phyloP scores from a whole-genome alignment of 2,797 vertebrate species.

The Sebastiscus albofasciatus region DNA sequence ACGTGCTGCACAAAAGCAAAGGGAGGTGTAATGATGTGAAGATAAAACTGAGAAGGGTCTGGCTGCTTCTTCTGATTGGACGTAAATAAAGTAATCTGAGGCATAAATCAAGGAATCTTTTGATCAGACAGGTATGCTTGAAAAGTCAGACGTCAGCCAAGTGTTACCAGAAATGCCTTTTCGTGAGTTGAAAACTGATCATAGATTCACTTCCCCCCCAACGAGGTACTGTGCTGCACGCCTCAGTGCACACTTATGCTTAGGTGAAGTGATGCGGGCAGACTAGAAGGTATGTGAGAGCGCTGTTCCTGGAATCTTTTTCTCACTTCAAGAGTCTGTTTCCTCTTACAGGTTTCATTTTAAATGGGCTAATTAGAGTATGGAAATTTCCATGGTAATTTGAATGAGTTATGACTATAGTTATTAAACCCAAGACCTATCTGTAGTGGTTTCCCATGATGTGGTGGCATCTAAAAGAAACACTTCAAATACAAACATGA shows the following conservation, averaged over 20 bases:
- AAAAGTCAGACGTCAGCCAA: background rate
- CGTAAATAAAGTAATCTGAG: background rate
- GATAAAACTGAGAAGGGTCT: background rate
- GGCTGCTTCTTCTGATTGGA: background rate
- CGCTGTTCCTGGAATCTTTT: background rate
- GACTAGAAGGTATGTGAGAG: background rate
- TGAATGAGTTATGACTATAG: background rate
- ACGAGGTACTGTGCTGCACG: background rate
- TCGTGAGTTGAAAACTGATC: background rate
- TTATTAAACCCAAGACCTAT: background rate
- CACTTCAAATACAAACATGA: background rate
- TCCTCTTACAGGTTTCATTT: slow-evolving; percentile 28
- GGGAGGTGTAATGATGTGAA: background rate
- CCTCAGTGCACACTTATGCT: slow-evolving; percentile 13
- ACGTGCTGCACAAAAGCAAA: background rate
- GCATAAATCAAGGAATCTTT: background rate
- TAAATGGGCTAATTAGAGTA: background rate
- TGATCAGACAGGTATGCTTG: background rate
- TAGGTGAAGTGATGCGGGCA: background rate
- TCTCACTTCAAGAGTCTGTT: background rate
- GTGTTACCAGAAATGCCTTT: background rate
- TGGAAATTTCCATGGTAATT: background rate
- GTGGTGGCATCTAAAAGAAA: background rate
- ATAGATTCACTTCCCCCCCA: slow-evolving; percentile 29
- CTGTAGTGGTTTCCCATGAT: background rate